Conservation (phyloP, 1,140 invertebrate species). For the Polypedilum pembai region DNA sequence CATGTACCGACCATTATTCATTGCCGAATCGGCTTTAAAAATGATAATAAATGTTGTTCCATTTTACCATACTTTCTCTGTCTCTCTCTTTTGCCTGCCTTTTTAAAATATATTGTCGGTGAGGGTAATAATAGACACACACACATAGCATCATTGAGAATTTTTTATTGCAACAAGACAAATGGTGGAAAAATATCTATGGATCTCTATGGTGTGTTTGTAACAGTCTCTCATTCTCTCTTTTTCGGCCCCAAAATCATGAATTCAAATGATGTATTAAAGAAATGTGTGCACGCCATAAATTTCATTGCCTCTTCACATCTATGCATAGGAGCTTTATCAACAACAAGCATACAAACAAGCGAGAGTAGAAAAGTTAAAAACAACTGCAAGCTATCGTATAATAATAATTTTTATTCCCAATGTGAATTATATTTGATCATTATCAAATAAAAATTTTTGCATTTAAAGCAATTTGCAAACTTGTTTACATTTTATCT, state of each 20-base stretch:
- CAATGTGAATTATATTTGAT: not conserved
- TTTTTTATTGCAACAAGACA: not conserved
- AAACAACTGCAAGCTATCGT: not conserved
- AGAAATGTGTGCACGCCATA: slow-evolving; percentile 7
- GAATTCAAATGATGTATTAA: slow-evolving; percentile 26
- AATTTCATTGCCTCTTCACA: slow-evolving; percentile 13
- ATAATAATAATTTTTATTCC: not conserved
- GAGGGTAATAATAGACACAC: not conserved
- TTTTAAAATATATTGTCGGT: not conserved
- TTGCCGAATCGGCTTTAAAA: not conserved
- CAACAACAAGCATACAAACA: not conserved
- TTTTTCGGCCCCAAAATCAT: not conserved
- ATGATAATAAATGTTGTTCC: slow-evolving; percentile 7
- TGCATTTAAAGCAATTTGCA: slow-evolving; percentile 22
- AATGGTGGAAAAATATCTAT: not conserved
- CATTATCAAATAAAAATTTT: not conserved
- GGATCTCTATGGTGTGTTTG: not conserved
- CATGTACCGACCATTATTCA: not conserved
- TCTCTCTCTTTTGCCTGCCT: too few species aligned
- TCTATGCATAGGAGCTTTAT: slow-evolving; percentile 3
- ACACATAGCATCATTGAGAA: not conserved
- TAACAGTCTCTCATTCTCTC: too few species aligned
- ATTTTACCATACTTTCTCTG: slow-evolving; percentile 7
- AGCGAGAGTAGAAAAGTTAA: not conserved
- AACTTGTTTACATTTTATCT: slow-evolving; percentile 15